These are phyloP conservation scores for Choloepus hoffmanni DNA, from an alignment of 2,113 vertebrate species.

Conservation along the genomic window DNA sequence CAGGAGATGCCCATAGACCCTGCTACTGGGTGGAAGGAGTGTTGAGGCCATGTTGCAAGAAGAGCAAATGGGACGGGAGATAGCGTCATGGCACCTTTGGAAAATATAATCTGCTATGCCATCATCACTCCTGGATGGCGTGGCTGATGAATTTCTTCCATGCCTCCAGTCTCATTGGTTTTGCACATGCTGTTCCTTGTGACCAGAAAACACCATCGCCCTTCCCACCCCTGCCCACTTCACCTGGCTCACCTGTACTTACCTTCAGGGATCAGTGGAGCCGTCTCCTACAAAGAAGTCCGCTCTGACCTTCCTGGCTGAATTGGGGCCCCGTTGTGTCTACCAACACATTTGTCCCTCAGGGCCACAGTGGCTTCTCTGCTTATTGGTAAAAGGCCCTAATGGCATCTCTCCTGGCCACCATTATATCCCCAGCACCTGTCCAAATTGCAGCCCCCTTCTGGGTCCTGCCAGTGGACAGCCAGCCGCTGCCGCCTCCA, in stretches of 20 bases:
- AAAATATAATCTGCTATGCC: accelerated
- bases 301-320: background rate
- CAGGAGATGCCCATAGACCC: background rate
- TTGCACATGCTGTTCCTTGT: background rate
- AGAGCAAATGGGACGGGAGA: background rate
- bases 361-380: background rate
- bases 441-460: background rate
- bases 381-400: background rate
- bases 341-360: background rate
- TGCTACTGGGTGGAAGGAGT: too few relatives aligned
- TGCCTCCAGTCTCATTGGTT: accelerated
- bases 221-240: accelerated
- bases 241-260: background rate
- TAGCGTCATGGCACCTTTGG: accelerated
- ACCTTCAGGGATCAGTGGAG: background rate
- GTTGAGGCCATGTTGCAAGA: background rate
- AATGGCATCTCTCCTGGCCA: background rate
- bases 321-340: background rate
- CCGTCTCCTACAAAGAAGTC: background rate
- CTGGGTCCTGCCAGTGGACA: background rate
- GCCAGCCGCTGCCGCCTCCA: background rate
- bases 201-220: background rate
- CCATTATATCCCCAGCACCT: background rate
- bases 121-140: accelerated
- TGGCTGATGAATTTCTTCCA: background rate